Conservation (phyloP, 1,140 invertebrate genomes). For the Bursaphelenchus mucronatus region DNA sequence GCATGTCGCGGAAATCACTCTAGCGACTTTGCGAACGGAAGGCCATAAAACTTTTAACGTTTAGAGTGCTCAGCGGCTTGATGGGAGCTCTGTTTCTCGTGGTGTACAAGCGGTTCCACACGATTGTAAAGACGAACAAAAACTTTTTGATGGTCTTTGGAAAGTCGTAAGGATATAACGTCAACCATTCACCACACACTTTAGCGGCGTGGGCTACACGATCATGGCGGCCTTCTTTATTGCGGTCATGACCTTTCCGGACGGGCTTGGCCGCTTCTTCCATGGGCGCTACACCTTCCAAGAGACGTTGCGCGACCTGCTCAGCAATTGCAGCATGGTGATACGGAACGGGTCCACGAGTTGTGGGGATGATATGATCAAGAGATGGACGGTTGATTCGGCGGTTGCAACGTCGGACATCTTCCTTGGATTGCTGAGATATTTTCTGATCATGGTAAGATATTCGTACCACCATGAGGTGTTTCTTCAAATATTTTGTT, state of each 20-base stretch:
- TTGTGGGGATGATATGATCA: slow-evolving; percentile 41
- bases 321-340: slow-evolving; percentile 53
- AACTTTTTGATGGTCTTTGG: slow-evolving; percentile 51
- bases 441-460: slow-evolving; percentile 52
- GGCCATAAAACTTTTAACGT: slow-evolving; percentile 66
- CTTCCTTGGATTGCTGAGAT: slow-evolving; percentile 43
- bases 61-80: slow-evolving; percentile 71
- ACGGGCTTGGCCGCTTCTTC: slow-evolving; percentile 50
- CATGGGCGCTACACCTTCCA: slow-evolving; percentile 57
- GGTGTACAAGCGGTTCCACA: slow-evolving; percentile 70
- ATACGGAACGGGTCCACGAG: slow-evolving; percentile 33
- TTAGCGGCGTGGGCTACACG: slow-evolving; percentile 49
- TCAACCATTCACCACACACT: not conserved
- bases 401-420: slow-evolving; percentile 7
- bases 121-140: slow-evolving; percentile 48
- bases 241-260: slow-evolving; percentile 52
- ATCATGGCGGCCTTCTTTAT: slow-evolving; percentile 52
- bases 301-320: slow-evolving; percentile 55
- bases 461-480: too few relatives aligned
- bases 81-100: slow-evolving; percentile 86
- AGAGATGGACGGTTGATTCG: slow-evolving; percentile 48
- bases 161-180: slow-evolving; percentile 36
- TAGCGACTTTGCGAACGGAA: slow-evolving; percentile 21
- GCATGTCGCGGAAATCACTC: too few relatives aligned
- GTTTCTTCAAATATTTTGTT: too few relatives aligned